A percentile compares a stretch with the other conserved stretches of the same genome.
Evolutionary conservation across 2,888 invertebrate genomes (phyloP).

Genomic region (Mesorhabditis sp.): DNA sequence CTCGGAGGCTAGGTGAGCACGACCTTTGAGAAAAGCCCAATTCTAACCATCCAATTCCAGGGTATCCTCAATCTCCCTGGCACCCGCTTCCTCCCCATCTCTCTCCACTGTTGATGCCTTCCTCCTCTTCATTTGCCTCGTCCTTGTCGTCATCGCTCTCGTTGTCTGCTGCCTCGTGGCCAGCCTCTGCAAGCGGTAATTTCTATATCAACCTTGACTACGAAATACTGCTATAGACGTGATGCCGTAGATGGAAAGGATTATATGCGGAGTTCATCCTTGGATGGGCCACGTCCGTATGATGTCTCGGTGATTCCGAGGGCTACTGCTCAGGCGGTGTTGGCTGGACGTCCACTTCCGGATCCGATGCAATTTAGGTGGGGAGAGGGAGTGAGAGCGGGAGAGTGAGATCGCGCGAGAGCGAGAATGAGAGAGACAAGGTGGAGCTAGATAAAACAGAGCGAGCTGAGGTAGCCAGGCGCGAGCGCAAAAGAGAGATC

Average conservation of each 20-base stretch:
- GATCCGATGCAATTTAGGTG: conserved; percentile 40
- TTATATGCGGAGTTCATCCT: conserved; percentile 50
- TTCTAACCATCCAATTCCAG: not conserved
- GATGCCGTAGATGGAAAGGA: conserved; percentile 24
- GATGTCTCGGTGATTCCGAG: conserved; percentile 52
- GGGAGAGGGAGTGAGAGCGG: not conserved
- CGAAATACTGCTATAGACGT: not conserved
- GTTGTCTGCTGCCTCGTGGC: conserved; percentile 15
- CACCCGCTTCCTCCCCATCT: conserved; percentile 12
- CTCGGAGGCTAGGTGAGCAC: conserved; percentile 11
- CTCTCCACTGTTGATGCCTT: conserved; percentile 15
- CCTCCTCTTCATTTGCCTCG: conserved; percentile 21
- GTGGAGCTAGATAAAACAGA: too few relatives aligned
- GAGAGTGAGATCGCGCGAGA: too few relatives aligned
- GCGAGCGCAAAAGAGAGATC: too few relatives aligned
- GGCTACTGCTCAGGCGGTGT: conserved; percentile 46
- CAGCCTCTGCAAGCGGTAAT: conserved; percentile 13
- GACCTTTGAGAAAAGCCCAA: conserved; percentile 12
- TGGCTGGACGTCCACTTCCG: conserved; percentile 40
- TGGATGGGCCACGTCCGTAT: conserved; percentile 52
- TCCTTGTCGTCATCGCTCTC: conserved; percentile 14
- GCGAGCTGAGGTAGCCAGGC: too few relatives aligned
- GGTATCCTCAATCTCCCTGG: conserved; percentile 18
- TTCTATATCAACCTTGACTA: not conserved
- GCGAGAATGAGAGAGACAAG: too few relatives aligned